These are phyloP conservation scores for Hypsibius dujardini DNA, from an alignment of 1,140 invertebrate species.

Conservation along the genomic window DNA sequence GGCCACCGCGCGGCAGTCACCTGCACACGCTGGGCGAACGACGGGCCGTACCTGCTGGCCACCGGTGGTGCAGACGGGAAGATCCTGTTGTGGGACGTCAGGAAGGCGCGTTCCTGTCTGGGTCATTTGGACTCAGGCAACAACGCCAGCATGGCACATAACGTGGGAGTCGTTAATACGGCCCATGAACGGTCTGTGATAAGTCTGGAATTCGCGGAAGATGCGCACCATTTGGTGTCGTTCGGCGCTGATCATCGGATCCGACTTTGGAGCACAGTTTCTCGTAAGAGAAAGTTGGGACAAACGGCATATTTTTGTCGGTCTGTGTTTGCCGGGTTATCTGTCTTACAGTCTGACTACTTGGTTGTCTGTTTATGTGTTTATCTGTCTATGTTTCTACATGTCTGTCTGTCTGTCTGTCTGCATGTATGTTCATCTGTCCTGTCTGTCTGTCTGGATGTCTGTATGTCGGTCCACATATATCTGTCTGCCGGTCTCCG, in stretches of 20 bases:
- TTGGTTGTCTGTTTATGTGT: no score
- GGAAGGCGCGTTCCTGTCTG: slow-evolving; percentile 23
- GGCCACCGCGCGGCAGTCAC: slow-evolving; percentile 32
- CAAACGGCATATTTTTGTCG: no score
- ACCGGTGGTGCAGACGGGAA: slow-evolving; percentile 35
- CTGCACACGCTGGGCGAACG: slow-evolving; percentile 36
- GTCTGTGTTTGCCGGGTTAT: no score
- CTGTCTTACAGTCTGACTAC: no score
- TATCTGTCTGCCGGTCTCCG: no score
- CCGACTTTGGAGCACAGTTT: slow-evolving; percentile 34
- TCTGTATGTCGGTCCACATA: no score
- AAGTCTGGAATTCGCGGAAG: slow-evolving; percentile 30
- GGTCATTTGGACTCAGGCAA: neutral
- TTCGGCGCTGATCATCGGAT: slow-evolving; percentile 36
- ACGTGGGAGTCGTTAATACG: neutral
- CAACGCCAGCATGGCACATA: neutral
- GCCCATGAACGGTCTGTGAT: neutral
- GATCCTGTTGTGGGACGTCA: slow-evolving; percentile 38
- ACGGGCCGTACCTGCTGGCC: slow-evolving; percentile 35
- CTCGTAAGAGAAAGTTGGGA: no score
- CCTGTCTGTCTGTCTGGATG: no score
- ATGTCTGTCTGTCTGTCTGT: no score
- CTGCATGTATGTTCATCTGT: no score
- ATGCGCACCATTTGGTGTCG: slow-evolving; percentile 36
- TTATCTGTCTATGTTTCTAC: no score